phyloP scores from a whole-genome alignment of 2,113 vertebrate species.

The Nerophis lumbriciformis region DNA sequence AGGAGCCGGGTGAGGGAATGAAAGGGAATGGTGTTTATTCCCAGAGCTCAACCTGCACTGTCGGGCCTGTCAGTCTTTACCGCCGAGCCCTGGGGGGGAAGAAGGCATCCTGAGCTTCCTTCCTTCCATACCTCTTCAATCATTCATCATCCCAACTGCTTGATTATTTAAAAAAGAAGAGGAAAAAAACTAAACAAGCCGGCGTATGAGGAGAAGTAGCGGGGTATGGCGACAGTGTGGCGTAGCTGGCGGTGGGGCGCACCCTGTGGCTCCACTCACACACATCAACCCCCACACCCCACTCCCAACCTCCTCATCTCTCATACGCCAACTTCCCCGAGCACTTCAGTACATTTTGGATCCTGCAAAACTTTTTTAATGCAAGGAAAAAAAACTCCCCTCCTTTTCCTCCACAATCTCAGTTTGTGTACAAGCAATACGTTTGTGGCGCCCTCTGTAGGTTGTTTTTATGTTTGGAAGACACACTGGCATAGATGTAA shows the following conservation, averaged over 20 bases:
- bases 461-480: too few relatives aligned
- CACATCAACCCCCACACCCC: not conserved
- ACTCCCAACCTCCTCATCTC: conserved; percentile 5
- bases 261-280: conserved; percentile 47
- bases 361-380: conserved; percentile 57
- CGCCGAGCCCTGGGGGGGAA: conserved; percentile 52
- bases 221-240: conserved; percentile 41
- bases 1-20: conserved; percentile 53
- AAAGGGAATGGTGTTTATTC: conserved; percentile 73
- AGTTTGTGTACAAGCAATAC: not conserved
- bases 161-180: conserved; percentile 68
- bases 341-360: conserved; percentile 40
- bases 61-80: conserved; percentile 65
- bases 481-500: too few relatives aligned
- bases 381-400: conserved; percentile 15
- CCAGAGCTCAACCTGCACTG: conserved; percentile 66
- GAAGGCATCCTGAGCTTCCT: conserved; percentile 60
- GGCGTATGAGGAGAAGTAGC: conserved; percentile 12
- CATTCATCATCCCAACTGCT: conserved; percentile 75
- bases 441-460: too few relatives aligned
- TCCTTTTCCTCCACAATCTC: conserved; percentile 31
- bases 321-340: conserved; percentile 27
- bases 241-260: conserved; percentile 56
- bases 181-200: conserved; percentile 58
- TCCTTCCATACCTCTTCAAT: conserved; percentile 72